A percentile compares a stretch with the other conserved stretches of the same genome.
phyloP scores from a whole-genome alignment of 1,140 invertebrate species.

The Drosophila littoralis region DNA sequence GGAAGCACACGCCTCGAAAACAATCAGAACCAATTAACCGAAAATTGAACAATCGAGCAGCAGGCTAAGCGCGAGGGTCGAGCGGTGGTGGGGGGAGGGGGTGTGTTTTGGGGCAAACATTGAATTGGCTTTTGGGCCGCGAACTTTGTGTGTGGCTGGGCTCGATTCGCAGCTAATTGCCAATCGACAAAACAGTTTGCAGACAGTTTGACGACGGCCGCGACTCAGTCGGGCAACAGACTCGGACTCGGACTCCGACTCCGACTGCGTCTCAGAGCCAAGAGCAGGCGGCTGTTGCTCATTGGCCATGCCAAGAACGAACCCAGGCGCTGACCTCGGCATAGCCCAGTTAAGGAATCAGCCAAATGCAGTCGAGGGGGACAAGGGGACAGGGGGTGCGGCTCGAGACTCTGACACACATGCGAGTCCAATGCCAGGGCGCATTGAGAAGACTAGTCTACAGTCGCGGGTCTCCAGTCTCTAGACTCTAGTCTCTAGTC shows the following conservation, averaged over 20 bases:
- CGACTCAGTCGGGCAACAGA: constrained; percentile 11
- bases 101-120: constrained; percentile 20
- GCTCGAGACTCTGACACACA: constrained; percentile 14
- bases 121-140: constrained; percentile 41
- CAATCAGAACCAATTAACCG: constrained; percentile 82
- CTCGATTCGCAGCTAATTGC: constrained; percentile 66
- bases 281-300: constrained; percentile 44
- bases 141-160: constrained; percentile 41
- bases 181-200: constrained; percentile 60
- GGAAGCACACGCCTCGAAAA: constrained; percentile 69
- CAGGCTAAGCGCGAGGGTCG: constrained; percentile 8
- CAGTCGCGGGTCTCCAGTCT: constrained; percentile 5
- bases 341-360: constrained; percentile 43
- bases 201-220: constrained; percentile 74
- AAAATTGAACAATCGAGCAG: constrained; percentile 78
- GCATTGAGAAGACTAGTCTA: constrained; percentile 26
- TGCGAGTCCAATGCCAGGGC: constrained; percentile 41
- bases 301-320: constrained; percentile 62
- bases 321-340: constrained; percentile 50
- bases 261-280: too few relatives aligned
- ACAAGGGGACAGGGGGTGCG: not conserved
- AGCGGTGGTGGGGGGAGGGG: constrained; percentile 17
- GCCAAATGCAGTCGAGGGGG: not conserved
- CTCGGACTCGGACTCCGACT: not conserved
- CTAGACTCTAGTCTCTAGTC: not conserved